These are phyloP conservation scores for Drosophila lutescens DNA, from an alignment of 2,888 invertebrate species.

Conservation along the genomic window DNA sequence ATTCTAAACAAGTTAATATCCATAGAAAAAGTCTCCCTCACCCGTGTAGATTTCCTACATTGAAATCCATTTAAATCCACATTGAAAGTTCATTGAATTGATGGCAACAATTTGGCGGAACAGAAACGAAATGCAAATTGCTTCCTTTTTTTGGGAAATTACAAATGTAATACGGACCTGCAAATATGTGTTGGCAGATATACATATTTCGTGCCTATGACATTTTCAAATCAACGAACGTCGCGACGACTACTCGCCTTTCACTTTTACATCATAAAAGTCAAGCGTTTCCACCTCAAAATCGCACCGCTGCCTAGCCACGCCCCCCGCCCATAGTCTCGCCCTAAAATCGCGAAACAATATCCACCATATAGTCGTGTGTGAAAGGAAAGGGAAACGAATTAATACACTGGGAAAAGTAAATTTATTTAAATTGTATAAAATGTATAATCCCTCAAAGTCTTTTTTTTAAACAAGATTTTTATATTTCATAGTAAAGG, in stretches of 20 bases:
- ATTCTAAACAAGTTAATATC: neutral
- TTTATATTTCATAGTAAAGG: too few species aligned
- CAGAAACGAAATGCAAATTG: conserved; percentile 36
- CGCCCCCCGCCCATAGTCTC: neutral
- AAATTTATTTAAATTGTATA: too few species aligned
- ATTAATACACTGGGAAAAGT: conserved; percentile 6
- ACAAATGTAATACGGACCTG: conserved; percentile 40
- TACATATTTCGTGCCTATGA: conserved; percentile 45
- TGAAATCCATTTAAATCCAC: conserved; percentile 11
- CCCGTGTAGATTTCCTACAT: neutral
- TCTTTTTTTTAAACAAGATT: too few species aligned
- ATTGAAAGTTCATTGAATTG: conserved; percentile 34
- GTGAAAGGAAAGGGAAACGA: neutral
- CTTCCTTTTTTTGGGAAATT: conserved; percentile 17
- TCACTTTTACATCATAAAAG: conserved; percentile 60
- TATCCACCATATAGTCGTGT: conserved; percentile 19
- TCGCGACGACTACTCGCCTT: conserved; percentile 54
- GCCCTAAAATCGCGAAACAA: conserved; percentile 28
- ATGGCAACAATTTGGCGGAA: conserved; percentile 12
- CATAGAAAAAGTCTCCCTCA: neutral
- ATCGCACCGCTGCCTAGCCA: conserved; percentile 24
- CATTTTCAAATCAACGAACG: conserved; percentile 69
- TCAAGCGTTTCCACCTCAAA: conserved; percentile 40
- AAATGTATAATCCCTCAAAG: too few species aligned
- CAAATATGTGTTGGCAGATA: conserved; percentile 20